Base-by-base conservation (phyloP, 1,140 invertebrate species). In the Drosophila nikananu region DNA sequence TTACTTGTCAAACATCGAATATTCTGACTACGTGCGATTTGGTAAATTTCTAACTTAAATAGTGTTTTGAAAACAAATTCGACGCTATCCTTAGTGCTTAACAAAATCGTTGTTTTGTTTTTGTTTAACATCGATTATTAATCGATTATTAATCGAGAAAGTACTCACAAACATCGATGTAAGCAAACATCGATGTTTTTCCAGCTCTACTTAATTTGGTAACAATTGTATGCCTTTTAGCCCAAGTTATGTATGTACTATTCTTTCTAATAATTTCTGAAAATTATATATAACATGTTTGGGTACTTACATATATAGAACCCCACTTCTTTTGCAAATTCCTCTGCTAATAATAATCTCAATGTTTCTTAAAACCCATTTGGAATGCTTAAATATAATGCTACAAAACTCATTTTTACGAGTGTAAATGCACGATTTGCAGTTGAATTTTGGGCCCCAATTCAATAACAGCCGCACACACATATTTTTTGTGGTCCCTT, bases 381-480 rank as follows among this genome's bases (percentile, higher is more conserved):
- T 6, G 3, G 10, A 52, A 30, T 32, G 17, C 48, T n/a, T 1
- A 12, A 52, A 52, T 19, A 52, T 19, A 30, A 52, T 30, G 17
- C 8, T 27, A n/a, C 15, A 5, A 25, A 17, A n/a, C 9, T 17
- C 9, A 13, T 68, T 71, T 71, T 39, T 23, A 15, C 21, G 5
- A 66, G 65, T 72, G 41, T 70, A 72, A 39, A 17, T 58, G 25
- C 35, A 46, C 17, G 27, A 57, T 70, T 72, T 72, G 10, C 65
- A 72, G 68, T 72, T 42, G 68, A 52, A 70, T 72, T 72, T 72
- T 41, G 23, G 15, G 15, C 42, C 65, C 51, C 27, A 49, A 57
- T 68, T 70, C 66, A 72, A 70, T 72, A 42, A 44, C 32, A 59
- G 64, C 51, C 68, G 25, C 64, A 57, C 65, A 39, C 49, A 46